phyloP scores from a whole-genome alignment of 2,888 invertebrate genomes.

The Crematogaster levior region DNA sequence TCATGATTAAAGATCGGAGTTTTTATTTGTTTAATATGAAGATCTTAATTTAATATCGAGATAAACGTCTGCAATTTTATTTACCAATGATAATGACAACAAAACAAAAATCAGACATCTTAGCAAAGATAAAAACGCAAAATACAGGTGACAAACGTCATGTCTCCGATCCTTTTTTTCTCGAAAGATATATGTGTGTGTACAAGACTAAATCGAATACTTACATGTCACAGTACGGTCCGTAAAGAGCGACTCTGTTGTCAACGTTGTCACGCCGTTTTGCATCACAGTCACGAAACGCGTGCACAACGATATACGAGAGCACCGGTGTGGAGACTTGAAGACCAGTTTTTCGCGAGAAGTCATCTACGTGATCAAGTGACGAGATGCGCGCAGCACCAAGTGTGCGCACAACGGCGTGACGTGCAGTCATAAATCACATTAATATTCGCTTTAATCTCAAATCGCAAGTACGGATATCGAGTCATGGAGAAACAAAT shows the following conservation, averaged over 20 bases:
- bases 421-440: background rate
- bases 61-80: slow-evolving; percentile 13
- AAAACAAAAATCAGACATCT: background rate
- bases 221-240: slow-evolving; percentile 29
- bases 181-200: no score
- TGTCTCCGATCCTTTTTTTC: background rate
- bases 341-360: slow-evolving; percentile 47
- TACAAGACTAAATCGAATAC: slow-evolving; percentile 1
- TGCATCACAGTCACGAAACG: slow-evolving; percentile 24
- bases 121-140: background rate
- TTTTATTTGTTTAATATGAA: background rate
- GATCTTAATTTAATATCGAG: background rate
- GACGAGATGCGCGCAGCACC: background rate
- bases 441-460: background rate
- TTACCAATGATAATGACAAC: slow-evolving; percentile 8
- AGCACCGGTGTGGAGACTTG: no score
- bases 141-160: background rate
- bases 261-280: slow-evolving; percentile 21
- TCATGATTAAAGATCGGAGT: background rate
- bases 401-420: background rate
- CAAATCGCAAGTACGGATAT: background rate
- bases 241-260: background rate
- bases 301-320: background rate
- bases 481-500: background rate
- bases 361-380: slow-evolving; percentile 1